These are phyloP conservation scores for Venturia canescens DNA, from an alignment of 1,140 invertebrate species.

Conservation along the genomic window DNA sequence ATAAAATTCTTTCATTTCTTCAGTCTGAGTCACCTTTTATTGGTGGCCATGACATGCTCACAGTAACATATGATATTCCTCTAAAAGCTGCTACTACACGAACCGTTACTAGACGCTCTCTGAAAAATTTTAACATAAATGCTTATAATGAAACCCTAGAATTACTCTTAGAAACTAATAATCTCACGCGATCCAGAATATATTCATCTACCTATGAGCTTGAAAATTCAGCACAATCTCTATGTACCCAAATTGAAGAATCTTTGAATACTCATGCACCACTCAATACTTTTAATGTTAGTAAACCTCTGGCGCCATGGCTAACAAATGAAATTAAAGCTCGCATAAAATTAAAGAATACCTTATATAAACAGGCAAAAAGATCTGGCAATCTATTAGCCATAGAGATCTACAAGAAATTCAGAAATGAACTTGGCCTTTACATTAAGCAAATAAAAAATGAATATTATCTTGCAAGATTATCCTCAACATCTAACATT, in stretches of 20 bases:
- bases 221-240: background rate
- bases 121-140: too few species aligned
- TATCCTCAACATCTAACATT: background rate
- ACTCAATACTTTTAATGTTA: background rate
- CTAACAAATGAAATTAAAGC: background rate
- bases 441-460: background rate
- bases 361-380: background rate
- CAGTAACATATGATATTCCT: background rate
- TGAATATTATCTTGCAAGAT: too few species aligned
- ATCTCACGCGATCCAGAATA: too few species aligned
- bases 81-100: background rate
- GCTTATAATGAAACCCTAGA: too few species aligned
- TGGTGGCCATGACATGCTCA: background rate
- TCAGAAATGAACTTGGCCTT: background rate
- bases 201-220: too few species aligned
- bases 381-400: background rate
- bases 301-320: background rate
- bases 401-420: background rate
- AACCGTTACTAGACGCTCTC: too few species aligned
- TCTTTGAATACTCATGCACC: background rate
- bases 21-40: background rate
- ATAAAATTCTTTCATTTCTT: background rate
- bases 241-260: background rate
- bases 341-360: background rate
- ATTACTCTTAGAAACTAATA: too few species aligned